Evolutionary conservation across 2,888 invertebrate genomes (phyloP).

Genomic region (Agrotis clavis): DNA sequence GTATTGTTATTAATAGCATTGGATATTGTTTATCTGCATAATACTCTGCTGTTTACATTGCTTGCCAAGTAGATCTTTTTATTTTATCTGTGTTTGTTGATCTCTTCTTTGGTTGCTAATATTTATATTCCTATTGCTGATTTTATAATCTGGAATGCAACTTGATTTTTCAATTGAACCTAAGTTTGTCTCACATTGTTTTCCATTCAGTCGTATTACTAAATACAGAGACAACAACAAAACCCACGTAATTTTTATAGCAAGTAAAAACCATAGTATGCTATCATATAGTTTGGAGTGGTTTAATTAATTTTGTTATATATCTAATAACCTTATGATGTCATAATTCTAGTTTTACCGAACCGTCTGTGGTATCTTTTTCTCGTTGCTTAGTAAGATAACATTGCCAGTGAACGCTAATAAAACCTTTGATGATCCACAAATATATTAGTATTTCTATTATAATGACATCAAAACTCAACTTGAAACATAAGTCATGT

Average conservation of each 20-base stretch:
- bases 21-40: slow-evolving; percentile 21
- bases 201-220: not conserved
- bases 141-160: not conserved
- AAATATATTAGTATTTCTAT: slow-evolving; percentile 24
- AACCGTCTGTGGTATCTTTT: not conserved
- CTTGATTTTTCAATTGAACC: not conserved
- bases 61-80: slow-evolving; percentile 20
- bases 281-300: not conserved
- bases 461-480: slow-evolving; percentile 12
- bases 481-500: slow-evolving; percentile 38
- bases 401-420: not conserved
- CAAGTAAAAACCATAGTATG: not conserved
- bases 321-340: slow-evolving; percentile 8
- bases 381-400: not conserved
- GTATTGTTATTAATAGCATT: slow-evolving; percentile 21
- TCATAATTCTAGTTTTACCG: not conserved
- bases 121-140: not conserved
- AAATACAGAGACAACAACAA: too few relatives aligned
- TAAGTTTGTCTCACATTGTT: not conserved
- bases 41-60: slow-evolving; percentile 23
- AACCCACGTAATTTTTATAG: not conserved
- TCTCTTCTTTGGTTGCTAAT: not conserved
- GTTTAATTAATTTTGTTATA: slow-evolving; percentile 19
- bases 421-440: not conserved
- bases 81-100: slow-evolving; percentile 19